Percentiles rank a stretch among this genome's conserved stretches.
These are phyloP conservation scores for Polydrusus pterygomalis DNA, from an alignment of 2,888 invertebrate species.

Conservation along the genomic window DNA sequence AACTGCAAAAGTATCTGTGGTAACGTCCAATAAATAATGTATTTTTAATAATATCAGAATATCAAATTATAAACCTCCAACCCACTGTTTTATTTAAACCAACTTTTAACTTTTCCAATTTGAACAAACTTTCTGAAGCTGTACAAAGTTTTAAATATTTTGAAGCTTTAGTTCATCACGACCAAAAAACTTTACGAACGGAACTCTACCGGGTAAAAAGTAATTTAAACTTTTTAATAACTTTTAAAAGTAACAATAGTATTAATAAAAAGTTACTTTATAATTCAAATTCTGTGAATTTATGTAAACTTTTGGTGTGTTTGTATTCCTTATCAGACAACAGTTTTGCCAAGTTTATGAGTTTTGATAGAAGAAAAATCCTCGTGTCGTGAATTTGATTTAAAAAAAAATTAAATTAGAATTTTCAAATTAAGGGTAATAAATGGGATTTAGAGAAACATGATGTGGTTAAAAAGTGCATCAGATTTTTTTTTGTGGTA, in stretches of 20 bases:
- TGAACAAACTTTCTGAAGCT: background rate
- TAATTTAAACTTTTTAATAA: conserved; percentile 26
- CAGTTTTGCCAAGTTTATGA: background rate
- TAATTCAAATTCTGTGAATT: background rate
- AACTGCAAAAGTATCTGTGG: too few relatives aligned
- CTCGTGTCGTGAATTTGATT: too few relatives aligned
- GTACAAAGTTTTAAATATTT: conserved; percentile 22
- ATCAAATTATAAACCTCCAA: background rate
- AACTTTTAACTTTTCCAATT: conserved; percentile 17
- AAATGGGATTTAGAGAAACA: too few relatives aligned
- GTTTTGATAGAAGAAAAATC: too few relatives aligned
- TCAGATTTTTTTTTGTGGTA: too few relatives aligned
- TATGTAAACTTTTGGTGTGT: background rate
- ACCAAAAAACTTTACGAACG: background rate
- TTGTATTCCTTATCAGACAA: background rate
- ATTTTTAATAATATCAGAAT: background rate
- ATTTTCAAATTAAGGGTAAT: too few relatives aligned
- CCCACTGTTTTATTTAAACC: conserved; percentile 8
- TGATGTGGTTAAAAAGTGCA: too few relatives aligned
- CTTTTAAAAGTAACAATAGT: conserved; percentile 8
- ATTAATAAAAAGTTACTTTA: conserved; percentile 4
- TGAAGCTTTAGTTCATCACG: conserved; percentile 9
- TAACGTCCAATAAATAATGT: background rate
- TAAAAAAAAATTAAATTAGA: background rate
- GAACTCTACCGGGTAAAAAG: conserved; percentile 13